Evolutionary conservation across 1,140 invertebrate genomes (phyloP), one percentile per base, ranked within the genome.

Genomic region (Acromyrmex heyeri): DNA sequence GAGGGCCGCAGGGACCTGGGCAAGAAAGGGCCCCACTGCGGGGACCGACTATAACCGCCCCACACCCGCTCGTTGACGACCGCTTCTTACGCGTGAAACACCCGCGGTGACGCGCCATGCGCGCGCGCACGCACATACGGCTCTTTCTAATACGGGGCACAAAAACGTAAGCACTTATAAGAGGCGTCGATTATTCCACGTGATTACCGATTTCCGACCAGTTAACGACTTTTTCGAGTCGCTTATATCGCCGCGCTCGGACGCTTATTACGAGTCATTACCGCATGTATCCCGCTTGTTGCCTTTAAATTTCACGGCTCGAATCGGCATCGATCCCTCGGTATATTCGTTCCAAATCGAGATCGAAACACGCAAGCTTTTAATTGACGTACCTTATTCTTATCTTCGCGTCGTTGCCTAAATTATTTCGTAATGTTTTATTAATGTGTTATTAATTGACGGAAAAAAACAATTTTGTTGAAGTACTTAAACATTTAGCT

Each of bases 171-270:
- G 90, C 85, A 92, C 86, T 92, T 91, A 91, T 92, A 93, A 93
- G 90, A 91, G 91, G 90, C 90, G 90, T 87, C 91, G 92, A 93
- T 94, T 94, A 95, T 94, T 90, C 91, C 87, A 86, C 91, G 76
- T 92, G 90, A 94, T 94, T 94, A 94, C 93, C 92, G 91, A 94
- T 94, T 94, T 93, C 91, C 92, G 88, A 92, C 91, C 92, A 92
- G 92, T 94, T 94, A 93, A 94, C 91, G 91, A 94, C 92, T 94
- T 94, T 94, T 94, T 94, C 92, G 91, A 94, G 61, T 93, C 93
- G 91, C 88, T 93, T 93, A 92, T 90, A 85, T 86, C 61, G 87
- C 50, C 88, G 72, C 88, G 82, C 85, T 75, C 53, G 65, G 61
- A 69, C 81, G 85, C n/a, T 83, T 88, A 90, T 89, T 79, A 73